phyloP scores from a whole-genome alignment of 1,140 invertebrate genomes.

The Penaeus chinensis region DNA sequence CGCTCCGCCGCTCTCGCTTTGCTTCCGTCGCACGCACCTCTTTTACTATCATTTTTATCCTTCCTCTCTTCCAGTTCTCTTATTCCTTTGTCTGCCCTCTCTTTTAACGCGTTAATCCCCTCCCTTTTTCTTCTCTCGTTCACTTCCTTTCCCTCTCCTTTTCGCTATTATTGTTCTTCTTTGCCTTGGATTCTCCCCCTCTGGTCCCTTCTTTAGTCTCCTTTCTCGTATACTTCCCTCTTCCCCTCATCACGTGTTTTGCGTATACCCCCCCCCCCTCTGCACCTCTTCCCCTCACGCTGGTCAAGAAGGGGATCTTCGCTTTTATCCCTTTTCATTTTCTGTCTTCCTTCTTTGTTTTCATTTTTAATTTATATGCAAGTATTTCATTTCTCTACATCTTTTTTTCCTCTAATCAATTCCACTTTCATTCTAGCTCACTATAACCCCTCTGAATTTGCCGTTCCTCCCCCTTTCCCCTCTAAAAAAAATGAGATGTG shows the following conservation, averaged over 20 bases:
- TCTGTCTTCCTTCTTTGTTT: too few species aligned
- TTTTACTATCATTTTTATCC: neutral
- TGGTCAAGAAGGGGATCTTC: too few species aligned
- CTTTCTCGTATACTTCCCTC: neutral
- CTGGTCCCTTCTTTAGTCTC: neutral
- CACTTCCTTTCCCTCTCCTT: neutral
- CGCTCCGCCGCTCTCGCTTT: too few species aligned
- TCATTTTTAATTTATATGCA: too few species aligned
- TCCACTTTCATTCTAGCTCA: too few species aligned
- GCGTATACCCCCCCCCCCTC: neutral
- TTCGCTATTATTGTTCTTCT: neutral
- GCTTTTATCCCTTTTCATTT: too few species aligned
- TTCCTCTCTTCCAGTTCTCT: neutral
- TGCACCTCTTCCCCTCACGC: neutral
- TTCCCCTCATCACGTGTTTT: neutral
- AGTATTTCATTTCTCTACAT: too few species aligned
- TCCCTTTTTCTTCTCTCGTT: neutral
- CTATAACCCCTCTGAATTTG: too few species aligned
- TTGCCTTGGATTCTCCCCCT: neutral
- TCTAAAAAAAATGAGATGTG: too few species aligned
- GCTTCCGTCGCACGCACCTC: neutral
- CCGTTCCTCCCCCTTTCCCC: too few species aligned
- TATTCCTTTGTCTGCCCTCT: neutral
- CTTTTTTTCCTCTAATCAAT: too few species aligned
- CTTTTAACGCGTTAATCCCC: too few species aligned